A percentile compares a stretch with the other conserved stretches of the same genome.
These are phyloP conservation scores for Antrozous pallidus DNA, from an alignment of 2,797 vertebrate genomes.

Conservation along the genomic window DNA sequence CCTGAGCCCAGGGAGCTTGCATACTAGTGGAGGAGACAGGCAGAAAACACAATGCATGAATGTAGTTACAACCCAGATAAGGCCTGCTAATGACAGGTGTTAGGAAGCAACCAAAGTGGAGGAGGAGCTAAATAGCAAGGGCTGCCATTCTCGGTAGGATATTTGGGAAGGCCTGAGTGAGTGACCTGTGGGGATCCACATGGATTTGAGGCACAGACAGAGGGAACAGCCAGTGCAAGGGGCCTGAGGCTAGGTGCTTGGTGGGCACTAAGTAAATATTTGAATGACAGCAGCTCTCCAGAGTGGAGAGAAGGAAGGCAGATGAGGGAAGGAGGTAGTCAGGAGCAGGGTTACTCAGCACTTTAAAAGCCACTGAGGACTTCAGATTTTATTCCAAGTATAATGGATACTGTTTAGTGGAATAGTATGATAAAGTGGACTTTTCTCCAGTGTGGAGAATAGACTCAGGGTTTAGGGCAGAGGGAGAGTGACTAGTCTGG, in stretches of 20 bases:
- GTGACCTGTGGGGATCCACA: fast-evolving
- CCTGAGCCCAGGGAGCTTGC: background rate
- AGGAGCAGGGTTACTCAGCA: background rate
- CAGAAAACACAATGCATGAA: background rate
- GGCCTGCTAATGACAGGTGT: background rate
- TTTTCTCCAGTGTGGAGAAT: background rate
- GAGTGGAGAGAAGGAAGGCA: background rate
- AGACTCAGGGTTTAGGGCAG: background rate
- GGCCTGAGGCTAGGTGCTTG: background rate
- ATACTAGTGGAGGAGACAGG: background rate
- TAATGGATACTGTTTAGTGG: background rate
- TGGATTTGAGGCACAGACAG: background rate
- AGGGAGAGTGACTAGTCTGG: background rate
- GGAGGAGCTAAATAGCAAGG: background rate
- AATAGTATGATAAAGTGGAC: background rate
- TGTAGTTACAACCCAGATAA: background rate
- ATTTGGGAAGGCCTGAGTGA: background rate
- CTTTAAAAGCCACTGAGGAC: background rate
- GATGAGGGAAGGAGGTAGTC: background rate
- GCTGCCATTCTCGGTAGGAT: fast-evolving
- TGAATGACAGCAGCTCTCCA: background rate
- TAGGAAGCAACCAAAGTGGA: background rate
- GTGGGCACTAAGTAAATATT: background rate
- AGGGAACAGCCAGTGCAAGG: background rate
- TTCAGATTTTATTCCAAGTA: background rate